A percentile compares a stretch with the other conserved stretches of the same genome.
Evolutionary conservation across 1,140 invertebrate genomes (phyloP).

Genomic region (Frieseomelitta varia): DNA sequence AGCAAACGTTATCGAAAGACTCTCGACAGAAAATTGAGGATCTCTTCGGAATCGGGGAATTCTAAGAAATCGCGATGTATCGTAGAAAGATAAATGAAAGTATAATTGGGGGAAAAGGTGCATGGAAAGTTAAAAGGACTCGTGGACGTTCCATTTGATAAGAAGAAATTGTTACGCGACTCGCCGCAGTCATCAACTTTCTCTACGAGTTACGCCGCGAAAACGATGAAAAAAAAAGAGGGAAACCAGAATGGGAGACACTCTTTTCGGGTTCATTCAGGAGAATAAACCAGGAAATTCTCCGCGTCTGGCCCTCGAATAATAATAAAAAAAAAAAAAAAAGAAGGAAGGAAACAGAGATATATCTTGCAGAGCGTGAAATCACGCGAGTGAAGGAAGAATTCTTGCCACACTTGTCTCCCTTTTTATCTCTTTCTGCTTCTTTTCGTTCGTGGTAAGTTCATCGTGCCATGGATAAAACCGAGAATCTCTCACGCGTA

Average conservation of each 20-base stretch:
- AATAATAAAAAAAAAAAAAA: not conserved
- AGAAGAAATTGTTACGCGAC: constrained; percentile 19
- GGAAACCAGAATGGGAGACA: constrained; percentile 1
- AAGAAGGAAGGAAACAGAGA: constrained; percentile 1
- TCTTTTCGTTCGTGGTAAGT: not conserved
- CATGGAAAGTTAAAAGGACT: constrained; percentile 29
- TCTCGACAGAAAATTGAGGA: constrained; percentile 7
- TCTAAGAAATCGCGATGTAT: not conserved
- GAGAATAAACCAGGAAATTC: constrained; percentile 39
- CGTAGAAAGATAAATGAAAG: not conserved
- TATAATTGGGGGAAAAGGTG: constrained; percentile 20
- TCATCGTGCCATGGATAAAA: not conserved
- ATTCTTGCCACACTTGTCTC: constrained; percentile 30
- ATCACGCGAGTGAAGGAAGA: constrained; percentile 48
- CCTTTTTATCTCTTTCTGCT: not conserved
- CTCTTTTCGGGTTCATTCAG: constrained; percentile 34
- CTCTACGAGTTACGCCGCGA: not conserved
- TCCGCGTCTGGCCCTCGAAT: constrained; percentile 1
- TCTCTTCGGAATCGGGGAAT: not conserved
- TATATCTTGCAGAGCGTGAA: constrained; percentile 44
- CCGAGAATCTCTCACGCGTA: constrained; percentile 38
- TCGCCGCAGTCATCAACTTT: not conserved
- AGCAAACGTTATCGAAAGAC: not conserved
- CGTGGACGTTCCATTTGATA: not conserved
- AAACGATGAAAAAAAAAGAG: not conserved